phyloP scores from a whole-genome alignment of 2,797 vertebrate species.

The Lycodopsis pacificus region DNA sequence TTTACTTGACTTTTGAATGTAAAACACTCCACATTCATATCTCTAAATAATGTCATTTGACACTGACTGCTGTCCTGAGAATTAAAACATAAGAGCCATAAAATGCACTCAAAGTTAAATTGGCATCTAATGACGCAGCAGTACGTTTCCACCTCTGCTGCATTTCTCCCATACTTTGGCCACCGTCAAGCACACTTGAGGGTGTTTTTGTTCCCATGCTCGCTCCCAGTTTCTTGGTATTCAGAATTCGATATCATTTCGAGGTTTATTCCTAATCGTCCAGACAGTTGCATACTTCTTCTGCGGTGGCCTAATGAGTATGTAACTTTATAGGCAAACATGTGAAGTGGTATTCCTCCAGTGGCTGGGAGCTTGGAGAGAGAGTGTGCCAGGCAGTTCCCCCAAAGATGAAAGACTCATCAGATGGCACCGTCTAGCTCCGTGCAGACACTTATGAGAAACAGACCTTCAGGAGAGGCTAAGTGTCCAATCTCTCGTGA shows the following conservation, averaged over 20 bases:
- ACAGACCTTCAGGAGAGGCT: constrained; percentile 79
- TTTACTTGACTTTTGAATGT: constrained; percentile 28
- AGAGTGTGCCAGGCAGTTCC: constrained; percentile 69
- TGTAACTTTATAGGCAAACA: constrained; percentile 85
- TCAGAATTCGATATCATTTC: constrained; percentile 81
- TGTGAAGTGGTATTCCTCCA: constrained; percentile 81
- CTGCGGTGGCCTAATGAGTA: constrained; percentile 79
- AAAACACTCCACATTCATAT: constrained; percentile 19
- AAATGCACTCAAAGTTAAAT: constrained; percentile 52
- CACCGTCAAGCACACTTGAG: constrained; percentile 44
- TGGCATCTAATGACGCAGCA: constrained; percentile 39
- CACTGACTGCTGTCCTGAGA: constrained; percentile 19
- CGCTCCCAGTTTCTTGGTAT: constrained; percentile 64
- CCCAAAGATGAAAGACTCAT: constrained; percentile 82
- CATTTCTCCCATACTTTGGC: constrained; percentile 71
- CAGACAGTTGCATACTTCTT: constrained; percentile 80
- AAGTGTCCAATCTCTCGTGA: constrained; percentile 78
- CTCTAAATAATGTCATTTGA: constrained; percentile 21
- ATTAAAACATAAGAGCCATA: constrained; percentile 20
- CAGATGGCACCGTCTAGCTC: constrained; percentile 77
- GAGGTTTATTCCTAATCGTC: constrained; percentile 80
- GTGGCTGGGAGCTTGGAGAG: constrained; percentile 63
- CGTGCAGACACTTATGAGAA: constrained; percentile 80
- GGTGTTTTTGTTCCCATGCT: constrained; percentile 71
- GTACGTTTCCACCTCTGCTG: constrained; percentile 74